phyloP scores from a whole-genome alignment of 2,888 invertebrate genomes.

The Brassicogethes aeneus region DNA sequence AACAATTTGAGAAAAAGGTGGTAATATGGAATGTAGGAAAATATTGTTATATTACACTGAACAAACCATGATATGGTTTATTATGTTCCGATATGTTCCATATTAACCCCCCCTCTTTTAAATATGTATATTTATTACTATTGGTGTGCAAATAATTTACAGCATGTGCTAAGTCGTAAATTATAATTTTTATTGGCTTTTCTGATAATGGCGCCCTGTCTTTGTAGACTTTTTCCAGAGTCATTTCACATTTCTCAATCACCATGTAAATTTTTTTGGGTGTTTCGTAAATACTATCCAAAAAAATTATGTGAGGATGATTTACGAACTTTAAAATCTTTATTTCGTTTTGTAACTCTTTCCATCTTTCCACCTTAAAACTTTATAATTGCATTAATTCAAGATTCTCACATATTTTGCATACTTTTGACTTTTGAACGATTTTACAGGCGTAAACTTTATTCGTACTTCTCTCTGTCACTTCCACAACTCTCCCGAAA shows the following conservation, averaged over 20 bases:
- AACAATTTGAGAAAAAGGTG: no score
- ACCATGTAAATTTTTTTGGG: constrained; percentile 47
- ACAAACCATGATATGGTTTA: not conserved
- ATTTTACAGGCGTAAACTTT: constrained; percentile 40
- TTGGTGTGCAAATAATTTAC: constrained; percentile 41
- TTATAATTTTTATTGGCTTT: constrained; percentile 31
- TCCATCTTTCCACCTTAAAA: constrained; percentile 19
- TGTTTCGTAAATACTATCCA: constrained; percentile 47
- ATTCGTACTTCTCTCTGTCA: constrained; percentile 32
- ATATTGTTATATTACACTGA: no score
- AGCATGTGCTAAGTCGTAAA: constrained; percentile 35
- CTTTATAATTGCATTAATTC: no score
- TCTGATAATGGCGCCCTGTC: constrained; percentile 34
- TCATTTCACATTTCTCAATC: constrained; percentile 45
- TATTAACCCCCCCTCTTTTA: not conserved
- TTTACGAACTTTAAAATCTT: constrained; percentile 46
- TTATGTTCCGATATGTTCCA: constrained; percentile 2
- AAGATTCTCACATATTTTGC: no score
- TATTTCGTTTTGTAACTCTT: constrained; percentile 42
- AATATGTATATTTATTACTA: constrained; percentile 24
- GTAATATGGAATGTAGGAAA: no score
- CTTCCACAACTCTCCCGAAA: constrained; percentile 38
- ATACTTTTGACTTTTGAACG: constrained; percentile 21
- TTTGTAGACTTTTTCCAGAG: constrained; percentile 39
- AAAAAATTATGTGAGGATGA: constrained; percentile 47